Percentiles rank a stretch among this genome's conserved stretches.
These are phyloP conservation scores for Hepsetus odoe DNA, from an alignment of 2,113 vertebrate genomes.

Conservation along the genomic window DNA sequence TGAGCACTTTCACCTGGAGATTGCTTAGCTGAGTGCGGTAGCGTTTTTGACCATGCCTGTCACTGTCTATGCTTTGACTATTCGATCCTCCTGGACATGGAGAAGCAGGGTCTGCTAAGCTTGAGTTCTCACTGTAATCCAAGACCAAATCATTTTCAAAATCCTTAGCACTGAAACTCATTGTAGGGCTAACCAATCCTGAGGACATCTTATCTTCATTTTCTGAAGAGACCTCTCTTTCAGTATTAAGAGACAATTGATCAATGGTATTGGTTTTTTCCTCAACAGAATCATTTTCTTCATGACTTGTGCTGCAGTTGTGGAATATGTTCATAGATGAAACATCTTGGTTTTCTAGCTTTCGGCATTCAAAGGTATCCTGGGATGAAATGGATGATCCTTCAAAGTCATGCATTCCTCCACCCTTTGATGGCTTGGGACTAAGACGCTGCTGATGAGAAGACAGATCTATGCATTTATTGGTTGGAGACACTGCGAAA, in stretches of 20 bases:
- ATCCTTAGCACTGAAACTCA: slow-evolving; percentile 89
- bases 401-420: slow-evolving; percentile 85
- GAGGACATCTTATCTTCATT: slow-evolving; percentile 86
- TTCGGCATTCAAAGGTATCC: slow-evolving; percentile 83
- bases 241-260: slow-evolving; percentile 79
- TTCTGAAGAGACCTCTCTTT: slow-evolving; percentile 80
- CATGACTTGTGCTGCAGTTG: slow-evolving; percentile 84
- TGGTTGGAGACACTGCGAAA: slow-evolving; percentile 78
- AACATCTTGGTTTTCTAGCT: slow-evolving; percentile 85
- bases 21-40: slow-evolving; percentile 92
- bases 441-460: slow-evolving; percentile 79
- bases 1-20: slow-evolving; percentile 88
- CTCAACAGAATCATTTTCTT: slow-evolving; percentile 84
- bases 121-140: slow-evolving; percentile 93
- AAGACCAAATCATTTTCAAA: slow-evolving; percentile 92
- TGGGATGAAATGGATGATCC: slow-evolving; percentile 84
- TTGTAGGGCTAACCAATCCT: slow-evolving; percentile 86
- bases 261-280: slow-evolving; percentile 79
- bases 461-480: slow-evolving; percentile 83
- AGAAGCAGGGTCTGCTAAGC: slow-evolving; percentile 90
- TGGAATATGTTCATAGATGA: slow-evolving; percentile 83
- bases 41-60: slow-evolving; percentile 86
- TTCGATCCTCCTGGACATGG: slow-evolving; percentile 90
- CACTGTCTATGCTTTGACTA: slow-evolving; percentile 85
- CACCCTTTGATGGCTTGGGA: slow-evolving; percentile 83